Percentiles rank a stretch among this genome's conserved stretches.
These are phyloP conservation scores for Origma solitaria DNA, from an alignment of 2,113 vertebrate species.

Conservation along the genomic window DNA sequence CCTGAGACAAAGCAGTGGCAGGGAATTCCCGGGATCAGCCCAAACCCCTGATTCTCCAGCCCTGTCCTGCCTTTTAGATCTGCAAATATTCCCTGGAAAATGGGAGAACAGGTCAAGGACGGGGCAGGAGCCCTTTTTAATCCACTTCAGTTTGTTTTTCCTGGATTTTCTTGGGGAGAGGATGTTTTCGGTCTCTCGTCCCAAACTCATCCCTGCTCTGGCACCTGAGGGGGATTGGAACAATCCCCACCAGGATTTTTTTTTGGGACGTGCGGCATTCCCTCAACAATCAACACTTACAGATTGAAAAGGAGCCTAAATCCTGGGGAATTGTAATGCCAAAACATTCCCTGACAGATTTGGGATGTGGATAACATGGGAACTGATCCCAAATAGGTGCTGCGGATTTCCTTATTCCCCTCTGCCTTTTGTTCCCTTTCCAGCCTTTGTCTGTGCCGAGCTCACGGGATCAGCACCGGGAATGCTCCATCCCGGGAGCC, in stretches of 20 bases:
- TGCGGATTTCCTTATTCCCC: background rate
- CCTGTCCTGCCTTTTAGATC: slow-evolving; percentile 17
- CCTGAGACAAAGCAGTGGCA: background rate
- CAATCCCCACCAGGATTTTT: background rate
- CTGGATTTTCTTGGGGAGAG: rapidly evolving
- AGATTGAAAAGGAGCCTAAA: background rate
- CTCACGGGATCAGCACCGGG: rapidly evolving
- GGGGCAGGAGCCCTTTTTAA: background rate
- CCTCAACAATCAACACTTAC: rapidly evolving
- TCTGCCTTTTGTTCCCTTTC: background rate
- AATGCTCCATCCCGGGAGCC: rapidly evolving
- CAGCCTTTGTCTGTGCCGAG: background rate
- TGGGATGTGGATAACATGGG: background rate
- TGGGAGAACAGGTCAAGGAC: background rate
- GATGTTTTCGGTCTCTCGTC: background rate
- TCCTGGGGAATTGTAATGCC: rapidly evolving
- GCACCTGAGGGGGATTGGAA: rapidly evolving
- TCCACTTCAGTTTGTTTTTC: background rate
- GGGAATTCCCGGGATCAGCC: background rate
- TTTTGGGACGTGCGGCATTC: background rate
- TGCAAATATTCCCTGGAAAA: slow-evolving; percentile 14
- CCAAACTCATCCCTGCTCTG: background rate
- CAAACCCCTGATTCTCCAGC: slow-evolving; percentile 6
- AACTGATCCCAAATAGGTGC: background rate
- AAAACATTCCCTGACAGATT: rapidly evolving